Conservation (phyloP, 1,140 invertebrate genomes). For the Anoplophora glabripennis region DNA sequence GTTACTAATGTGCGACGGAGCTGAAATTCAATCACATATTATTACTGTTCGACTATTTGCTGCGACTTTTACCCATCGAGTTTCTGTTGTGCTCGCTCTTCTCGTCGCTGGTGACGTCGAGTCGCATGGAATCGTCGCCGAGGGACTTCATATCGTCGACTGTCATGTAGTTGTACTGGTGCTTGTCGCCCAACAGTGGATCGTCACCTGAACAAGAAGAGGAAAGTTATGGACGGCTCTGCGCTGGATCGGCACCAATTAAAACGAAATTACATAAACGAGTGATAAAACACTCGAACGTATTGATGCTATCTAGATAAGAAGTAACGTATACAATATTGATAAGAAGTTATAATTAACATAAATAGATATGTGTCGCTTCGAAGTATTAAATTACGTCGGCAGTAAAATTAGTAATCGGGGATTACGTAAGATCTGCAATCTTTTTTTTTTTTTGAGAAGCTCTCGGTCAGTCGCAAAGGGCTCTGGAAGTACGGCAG, state of each 20-base stretch:
- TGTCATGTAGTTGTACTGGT: conserved; percentile 85
- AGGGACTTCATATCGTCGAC: conserved; percentile 79
- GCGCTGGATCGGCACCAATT: neutral
- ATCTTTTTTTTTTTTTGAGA: no score
- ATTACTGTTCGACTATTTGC: neutral
- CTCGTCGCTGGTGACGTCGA: conserved; percentile 72
- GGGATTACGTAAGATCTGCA: no score
- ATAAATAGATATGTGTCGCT: neutral
- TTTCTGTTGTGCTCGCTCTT: conserved; percentile 48
- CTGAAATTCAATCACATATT: conserved; percentile 36
- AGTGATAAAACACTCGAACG: conserved; percentile 2
- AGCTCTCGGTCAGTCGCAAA: no score
- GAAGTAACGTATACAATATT: neutral
- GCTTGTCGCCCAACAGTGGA: conserved; percentile 71
- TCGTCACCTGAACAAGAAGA: conserved; percentile 66
- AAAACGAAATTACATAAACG: conserved; percentile 7
- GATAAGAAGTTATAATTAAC: neutral
- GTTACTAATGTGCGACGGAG: conserved; percentile 50
- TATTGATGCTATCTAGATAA: neutral
- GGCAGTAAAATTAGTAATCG: no score
- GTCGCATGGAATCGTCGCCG: conserved; percentile 73
- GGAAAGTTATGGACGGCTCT: neutral
- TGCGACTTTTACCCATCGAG: conserved; percentile 46
- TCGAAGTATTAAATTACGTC: no score
- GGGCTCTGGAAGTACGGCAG: no score